Evolutionary conservation across 2,797 vertebrate species (phyloP), one percentile per base, ranked within the genome.

Genomic region (Helicolenus hilgendorfi): DNA sequence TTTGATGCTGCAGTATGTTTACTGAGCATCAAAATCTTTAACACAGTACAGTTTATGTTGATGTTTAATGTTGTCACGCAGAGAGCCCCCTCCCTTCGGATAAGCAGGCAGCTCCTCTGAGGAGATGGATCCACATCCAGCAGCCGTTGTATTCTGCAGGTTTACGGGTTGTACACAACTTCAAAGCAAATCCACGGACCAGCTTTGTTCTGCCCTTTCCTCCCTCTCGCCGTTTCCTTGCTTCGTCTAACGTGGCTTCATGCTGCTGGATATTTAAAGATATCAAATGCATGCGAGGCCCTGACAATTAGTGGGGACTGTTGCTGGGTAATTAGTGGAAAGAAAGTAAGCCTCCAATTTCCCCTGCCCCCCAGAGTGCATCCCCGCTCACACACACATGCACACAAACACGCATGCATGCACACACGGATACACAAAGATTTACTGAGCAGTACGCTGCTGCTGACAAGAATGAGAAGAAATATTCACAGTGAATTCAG

Each of bases 291-390:
- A 74, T 36, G 72, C 33, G 53, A 82, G 72, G 77, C 72, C 70
- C 87, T 81, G 82, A 91, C 91, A 94, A 93, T 95, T 92, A 94
- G 83, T n/a, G 67, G 75, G 65, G 79, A 91, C 89, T 73, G 94
- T 91, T 94, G 91, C 85, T 71, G 91, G 89, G 90, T 95, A 93
- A 96, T 94, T 96, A 96, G 92, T 73, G 82, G 71, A 88, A 78
- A 87, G 82, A 77, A 94, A 92, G 81, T 65, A 64, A 80, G 91
- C 86, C 85, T 92, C 69, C 71, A 60, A 74, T 77, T 75, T 41
- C 26, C 55, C 55, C 60, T 26, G 4, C 20, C 70, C 85, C 89
- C 80, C 11, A 45, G 81, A 84, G 84, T 85, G 56, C 59, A 20
- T 11, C 29, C 38, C 9, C 13, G 62, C 41, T 45, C 55, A 58